Conservation (phyloP, 92 coral and sea anemone species). For the Porites divaricata region DNA sequence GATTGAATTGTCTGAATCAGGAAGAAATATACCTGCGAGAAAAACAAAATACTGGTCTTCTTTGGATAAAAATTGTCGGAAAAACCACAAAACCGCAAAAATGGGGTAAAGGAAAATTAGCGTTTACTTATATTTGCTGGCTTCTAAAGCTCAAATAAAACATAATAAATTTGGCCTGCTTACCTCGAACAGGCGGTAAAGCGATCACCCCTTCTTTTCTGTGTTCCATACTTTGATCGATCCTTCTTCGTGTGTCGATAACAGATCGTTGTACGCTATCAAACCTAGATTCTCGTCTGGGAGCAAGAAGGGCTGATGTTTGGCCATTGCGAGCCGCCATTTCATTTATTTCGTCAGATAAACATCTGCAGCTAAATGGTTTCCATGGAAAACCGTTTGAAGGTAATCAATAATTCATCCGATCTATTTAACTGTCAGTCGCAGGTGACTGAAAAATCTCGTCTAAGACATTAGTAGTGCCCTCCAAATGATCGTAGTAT, state of each 20-base stretch:
- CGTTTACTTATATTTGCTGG: not conserved
- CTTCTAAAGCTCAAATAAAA: not conserved
- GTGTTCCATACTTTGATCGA: constrained; percentile 13
- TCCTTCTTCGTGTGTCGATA: not conserved
- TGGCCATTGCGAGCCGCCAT: not conserved
- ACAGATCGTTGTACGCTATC: not conserved
- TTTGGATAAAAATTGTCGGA: not conserved
- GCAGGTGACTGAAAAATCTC: constrained; percentile 10
- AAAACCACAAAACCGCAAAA: not conserved
- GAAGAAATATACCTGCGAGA: not conserved
- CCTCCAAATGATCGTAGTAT: no score
- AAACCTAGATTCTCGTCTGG: constrained; percentile 6
- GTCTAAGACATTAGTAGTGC: no score
- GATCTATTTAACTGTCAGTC: not conserved
- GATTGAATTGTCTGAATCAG: not conserved
- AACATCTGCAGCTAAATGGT: constrained; percentile 29
- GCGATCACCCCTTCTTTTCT: constrained; percentile 44
- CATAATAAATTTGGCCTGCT: not conserved
- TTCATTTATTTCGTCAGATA: not conserved
- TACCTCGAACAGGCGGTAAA: constrained; percentile 43
- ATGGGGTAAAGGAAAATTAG: not conserved
- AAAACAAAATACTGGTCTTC: not conserved
- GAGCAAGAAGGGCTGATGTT: not conserved
- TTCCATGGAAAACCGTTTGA: constrained; percentile 42
- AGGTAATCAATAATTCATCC: constrained; percentile 41